These are phyloP conservation scores for Anagyrus pseudococci DNA, from an alignment of 2,888 invertebrate species.

Conservation along the genomic window DNA sequence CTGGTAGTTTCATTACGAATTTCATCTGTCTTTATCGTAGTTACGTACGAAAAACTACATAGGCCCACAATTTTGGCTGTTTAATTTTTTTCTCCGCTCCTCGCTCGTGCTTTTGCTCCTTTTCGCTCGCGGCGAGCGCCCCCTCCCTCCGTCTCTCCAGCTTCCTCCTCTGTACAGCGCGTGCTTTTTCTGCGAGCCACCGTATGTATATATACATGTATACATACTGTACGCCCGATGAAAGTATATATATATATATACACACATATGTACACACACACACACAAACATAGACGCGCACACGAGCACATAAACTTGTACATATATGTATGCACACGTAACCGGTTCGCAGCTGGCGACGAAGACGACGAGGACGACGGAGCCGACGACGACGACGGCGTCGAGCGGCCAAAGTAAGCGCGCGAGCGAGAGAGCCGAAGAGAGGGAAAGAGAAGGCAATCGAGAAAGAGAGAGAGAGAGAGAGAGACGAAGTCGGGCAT, in stretches of 20 bases:
- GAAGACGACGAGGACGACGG: constrained; percentile 31
- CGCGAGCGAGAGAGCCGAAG: constrained; percentile 32
- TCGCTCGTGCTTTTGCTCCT: no score
- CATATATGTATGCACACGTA: constrained; percentile 39
- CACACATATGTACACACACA: neutral
- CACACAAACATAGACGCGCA: neutral
- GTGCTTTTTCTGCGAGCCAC: constrained; percentile 6
- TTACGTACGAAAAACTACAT: no score
- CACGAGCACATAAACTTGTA: neutral
- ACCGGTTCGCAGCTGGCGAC: constrained; percentile 60
- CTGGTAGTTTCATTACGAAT: no score
- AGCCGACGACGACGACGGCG: neutral
- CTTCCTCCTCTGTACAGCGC: neutral
- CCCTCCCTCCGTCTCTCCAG: neutral
- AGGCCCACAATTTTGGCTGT: no score
- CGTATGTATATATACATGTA: constrained; percentile 43
- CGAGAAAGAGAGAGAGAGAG: no score
- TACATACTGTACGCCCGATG: constrained; percentile 50
- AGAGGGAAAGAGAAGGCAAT: no score
- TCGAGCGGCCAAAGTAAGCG: no score
- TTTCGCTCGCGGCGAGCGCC: neutral
- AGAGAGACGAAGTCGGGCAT: constrained; percentile 43
- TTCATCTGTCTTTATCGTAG: no score
- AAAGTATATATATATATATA: constrained; percentile 43
- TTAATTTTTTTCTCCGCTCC: no score